Evolutionary conservation across 1,140 invertebrate species (phyloP).

Genomic region (Neodiprion pinetum): DNA sequence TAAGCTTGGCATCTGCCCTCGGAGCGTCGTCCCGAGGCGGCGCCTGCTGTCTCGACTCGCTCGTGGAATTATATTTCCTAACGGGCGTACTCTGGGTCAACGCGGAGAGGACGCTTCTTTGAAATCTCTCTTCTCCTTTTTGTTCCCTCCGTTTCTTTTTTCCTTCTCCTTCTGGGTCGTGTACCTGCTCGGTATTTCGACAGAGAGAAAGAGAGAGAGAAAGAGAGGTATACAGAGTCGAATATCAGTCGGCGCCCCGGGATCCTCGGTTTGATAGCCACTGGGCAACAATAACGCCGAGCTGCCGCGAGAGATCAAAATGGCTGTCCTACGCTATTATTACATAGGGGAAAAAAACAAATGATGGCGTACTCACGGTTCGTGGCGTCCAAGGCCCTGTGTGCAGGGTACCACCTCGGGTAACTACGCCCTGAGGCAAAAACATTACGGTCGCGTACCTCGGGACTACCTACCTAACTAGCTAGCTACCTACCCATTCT

Average conservation of each 20-base stretch:
- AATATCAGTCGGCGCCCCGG: not conserved
- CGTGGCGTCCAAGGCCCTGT: conserved; percentile 32
- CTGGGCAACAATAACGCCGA: conserved; percentile 61
- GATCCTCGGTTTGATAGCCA: conserved; percentile 46
- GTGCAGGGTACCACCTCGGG: conserved; percentile 23
- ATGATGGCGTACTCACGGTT: conserved; percentile 46
- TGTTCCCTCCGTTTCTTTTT: no score
- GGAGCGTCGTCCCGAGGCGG: not conserved
- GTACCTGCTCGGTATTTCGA: no score
- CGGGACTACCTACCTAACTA: conserved; percentile 13
- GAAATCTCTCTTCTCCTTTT: no score
- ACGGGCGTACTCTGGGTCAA: no score
- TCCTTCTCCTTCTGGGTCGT: no score
- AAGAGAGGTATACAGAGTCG: not conserved
- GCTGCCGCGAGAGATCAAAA: conserved; percentile 59
- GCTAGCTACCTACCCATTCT: not conserved
- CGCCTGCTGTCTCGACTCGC: no score
- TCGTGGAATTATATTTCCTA: no score
- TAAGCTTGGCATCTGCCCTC: conserved; percentile 6
- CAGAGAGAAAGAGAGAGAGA: no score
- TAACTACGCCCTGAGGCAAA: conserved; percentile 33
- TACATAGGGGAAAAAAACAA: conserved; percentile 55
- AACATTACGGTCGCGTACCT: conserved; percentile 32
- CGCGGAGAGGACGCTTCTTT: no score
- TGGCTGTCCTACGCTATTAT: conserved; percentile 63